Base-by-base conservation (phyloP, 2,888 invertebrate species). In the Stictocephala bisonia region DNA sequence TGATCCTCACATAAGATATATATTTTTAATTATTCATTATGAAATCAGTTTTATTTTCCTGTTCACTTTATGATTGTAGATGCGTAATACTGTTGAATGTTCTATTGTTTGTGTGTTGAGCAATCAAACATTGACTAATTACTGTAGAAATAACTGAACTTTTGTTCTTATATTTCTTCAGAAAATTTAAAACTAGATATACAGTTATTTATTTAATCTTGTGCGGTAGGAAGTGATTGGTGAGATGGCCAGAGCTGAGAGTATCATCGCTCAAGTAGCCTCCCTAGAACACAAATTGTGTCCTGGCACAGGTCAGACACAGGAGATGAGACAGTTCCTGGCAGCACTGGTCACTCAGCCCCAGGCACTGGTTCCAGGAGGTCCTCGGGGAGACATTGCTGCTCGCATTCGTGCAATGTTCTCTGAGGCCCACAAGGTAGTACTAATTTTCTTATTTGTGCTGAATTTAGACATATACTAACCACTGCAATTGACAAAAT, bases 311-410 rank as follows among this genome's bases (percentile, higher is more conserved):
- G 81, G 83, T 51, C 78, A 75, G 50, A 75, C 72, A 4, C 44
- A 84, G 24, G 82, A 83, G 29, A 80, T 87, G 71, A 84, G 81
- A 50, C 80, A 83, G 11, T 85, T 86, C 81, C 81, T 88, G 75
- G 81, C 84, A 3, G 84, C 85, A 75, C 83, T 91, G 20, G 85
- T 90, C 78, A 84, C 85, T 11, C 87, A 88, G 18, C 85, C 86
- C 24, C 90, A 90, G 82, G 88, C 90, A n/a, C 82, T 83, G 20
- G 86, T 91, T 6, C 85, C 87, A 3, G 88, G 86, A 13, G 88
- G 86, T 20, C 84, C 86, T 0, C 83, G 85, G 73, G 88, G 89
- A 11, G 83, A 85, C 18, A 84, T 89, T 13, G 90, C 89, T 9
- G 80, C 82, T 15, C 85, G 87, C 72, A 86, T 91, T 51, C 84